Evolutionary conservation across 37 sponge, comb jelly and placozoan species (phyloP).

Genomic region (Cliona cf. orientalis): DNA sequence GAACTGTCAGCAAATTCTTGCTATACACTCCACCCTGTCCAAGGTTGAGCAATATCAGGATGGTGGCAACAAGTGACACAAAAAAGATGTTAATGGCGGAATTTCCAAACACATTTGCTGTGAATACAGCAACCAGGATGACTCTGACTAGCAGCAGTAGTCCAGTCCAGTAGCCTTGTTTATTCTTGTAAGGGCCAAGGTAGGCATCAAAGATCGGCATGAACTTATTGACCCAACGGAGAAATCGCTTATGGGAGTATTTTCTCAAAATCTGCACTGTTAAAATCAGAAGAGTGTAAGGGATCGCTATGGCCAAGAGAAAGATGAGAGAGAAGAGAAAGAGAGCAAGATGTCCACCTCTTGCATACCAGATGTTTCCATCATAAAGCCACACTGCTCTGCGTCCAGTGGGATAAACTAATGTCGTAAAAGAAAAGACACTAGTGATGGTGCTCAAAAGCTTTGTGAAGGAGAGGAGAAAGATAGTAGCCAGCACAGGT

Average conservation of each 20-base stretch:
- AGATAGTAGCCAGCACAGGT: constrained; percentile 1
- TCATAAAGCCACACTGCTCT: constrained; percentile 1
- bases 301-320: background rate
- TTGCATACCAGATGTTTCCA: background rate
- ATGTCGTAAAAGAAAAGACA: background rate
- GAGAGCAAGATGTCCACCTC: background rate
- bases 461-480: background rate
- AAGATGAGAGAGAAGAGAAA: background rate
- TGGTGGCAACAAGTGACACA: no score
- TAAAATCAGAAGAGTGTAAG: background rate
- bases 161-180: background rate
- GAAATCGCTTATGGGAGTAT: background rate
- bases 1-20: no score
- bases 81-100: background rate
- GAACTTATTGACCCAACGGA: background rate
- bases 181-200: background rate
- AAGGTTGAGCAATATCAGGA: no score
- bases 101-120: background rate
- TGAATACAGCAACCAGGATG: background rate
- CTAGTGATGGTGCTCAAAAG: background rate
- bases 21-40: no score
- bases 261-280: background rate
- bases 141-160: background rate
- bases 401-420: background rate
- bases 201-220: background rate